These are phyloP conservation scores for Adoxophyes honmai DNA, from an alignment of 1,140 invertebrate genomes.

Conservation along the genomic window DNA sequence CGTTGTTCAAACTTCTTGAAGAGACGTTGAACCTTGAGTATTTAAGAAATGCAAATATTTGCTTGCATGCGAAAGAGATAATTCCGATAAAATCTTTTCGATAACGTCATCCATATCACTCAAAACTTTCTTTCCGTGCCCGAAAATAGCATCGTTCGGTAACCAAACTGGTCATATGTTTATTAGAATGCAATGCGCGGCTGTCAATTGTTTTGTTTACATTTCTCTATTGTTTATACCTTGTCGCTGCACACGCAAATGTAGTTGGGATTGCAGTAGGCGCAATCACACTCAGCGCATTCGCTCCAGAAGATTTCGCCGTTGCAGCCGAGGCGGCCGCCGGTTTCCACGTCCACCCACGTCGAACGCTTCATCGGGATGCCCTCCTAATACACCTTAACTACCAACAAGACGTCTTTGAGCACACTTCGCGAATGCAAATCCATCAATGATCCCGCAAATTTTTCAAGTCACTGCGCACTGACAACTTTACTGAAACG, in stretches of 20 bases:
- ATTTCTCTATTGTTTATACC: constrained; percentile 43
- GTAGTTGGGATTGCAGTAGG: constrained; percentile 76
- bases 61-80: background rate
- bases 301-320: constrained; percentile 77
- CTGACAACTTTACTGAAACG: background rate
- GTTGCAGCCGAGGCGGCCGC: constrained; percentile 75
- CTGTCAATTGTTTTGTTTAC: background rate
- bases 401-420: constrained; percentile 25
- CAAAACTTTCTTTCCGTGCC: background rate
- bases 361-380: constrained; percentile 74
- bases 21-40: background rate
- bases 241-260: constrained; percentile 77
- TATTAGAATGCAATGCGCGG: too few species aligned
- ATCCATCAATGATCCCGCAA: constrained; percentile 20
- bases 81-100: background rate
- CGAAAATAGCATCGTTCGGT: background rate
- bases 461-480: background rate
- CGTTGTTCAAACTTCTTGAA: background rate
- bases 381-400: constrained; percentile 34
- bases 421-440: constrained; percentile 35
- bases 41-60: constrained; percentile 1
- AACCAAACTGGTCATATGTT: too few species aligned
- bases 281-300: constrained; percentile 73
- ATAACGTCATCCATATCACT: background rate
- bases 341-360: constrained; percentile 76